These are phyloP conservation scores for Apostichopus japonicus DNA, from an alignment of 35 echinoderm and acorn worm genomes.

Conservation along the genomic window DNA sequence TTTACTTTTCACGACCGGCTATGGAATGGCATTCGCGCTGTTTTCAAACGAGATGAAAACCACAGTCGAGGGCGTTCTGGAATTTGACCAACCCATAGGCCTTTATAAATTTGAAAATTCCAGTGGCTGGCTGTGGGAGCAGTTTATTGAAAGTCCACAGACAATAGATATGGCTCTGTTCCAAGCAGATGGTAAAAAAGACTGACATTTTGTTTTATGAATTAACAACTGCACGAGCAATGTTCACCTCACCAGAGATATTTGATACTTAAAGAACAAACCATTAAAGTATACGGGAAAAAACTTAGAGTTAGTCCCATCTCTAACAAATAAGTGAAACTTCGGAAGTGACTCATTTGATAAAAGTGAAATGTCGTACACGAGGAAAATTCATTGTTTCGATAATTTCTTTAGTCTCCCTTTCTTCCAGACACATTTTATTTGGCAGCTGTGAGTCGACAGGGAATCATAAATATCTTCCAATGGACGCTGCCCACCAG, in stretches of 20 bases:
- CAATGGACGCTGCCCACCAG: slow-evolving; percentile 17
- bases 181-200: slow-evolving; percentile 6
- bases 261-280: too few species aligned
- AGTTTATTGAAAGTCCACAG: slow-evolving; percentile 29
- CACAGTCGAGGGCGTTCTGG: background rate
- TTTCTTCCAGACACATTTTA: slow-evolving; percentile 24
- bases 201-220: too few species aligned
- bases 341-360: too few species aligned
- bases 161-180: slow-evolving; percentile 34
- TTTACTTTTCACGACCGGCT: background rate
- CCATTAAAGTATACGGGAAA: too few species aligned
- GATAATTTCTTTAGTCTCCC: background rate
- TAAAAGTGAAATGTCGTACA: too few species aligned
- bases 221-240: too few species aligned
- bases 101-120: background rate
- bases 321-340: too few species aligned
- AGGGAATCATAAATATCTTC: slow-evolving; percentile 42
- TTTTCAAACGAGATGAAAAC: slow-evolving; percentile 40
- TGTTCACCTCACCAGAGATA: too few species aligned
- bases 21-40: background rate
- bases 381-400: too few species aligned
- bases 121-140: slow-evolving; percentile 13
- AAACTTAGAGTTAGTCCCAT: too few species aligned
- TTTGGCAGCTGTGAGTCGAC: slow-evolving; percentile 37
- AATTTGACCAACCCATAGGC: slow-evolving; percentile 28